phyloP scores from a whole-genome alignment of 2,113 vertebrate species.

The Garra rufa region DNA sequence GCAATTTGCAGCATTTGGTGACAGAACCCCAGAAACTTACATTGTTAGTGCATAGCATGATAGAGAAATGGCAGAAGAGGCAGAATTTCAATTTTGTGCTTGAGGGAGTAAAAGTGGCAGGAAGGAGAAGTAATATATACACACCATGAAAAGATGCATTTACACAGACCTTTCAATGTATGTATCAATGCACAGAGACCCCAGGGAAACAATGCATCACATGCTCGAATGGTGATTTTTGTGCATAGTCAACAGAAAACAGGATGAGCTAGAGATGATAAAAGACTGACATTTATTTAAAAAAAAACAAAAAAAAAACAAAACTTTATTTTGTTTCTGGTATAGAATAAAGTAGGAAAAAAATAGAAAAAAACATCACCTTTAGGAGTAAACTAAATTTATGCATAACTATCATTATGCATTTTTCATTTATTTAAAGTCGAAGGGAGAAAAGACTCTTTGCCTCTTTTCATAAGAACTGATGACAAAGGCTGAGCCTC shows the following conservation, averaged over 20 bases:
- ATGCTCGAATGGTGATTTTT: neutral
- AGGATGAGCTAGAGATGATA: neutral
- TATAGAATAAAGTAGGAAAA: neutral
- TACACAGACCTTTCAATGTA: conserved; percentile 7
- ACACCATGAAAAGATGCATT: neutral
- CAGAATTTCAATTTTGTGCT: conserved; percentile 48
- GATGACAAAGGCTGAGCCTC: neutral
- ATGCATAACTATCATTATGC: neutral
- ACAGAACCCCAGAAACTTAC: conserved; percentile 60
- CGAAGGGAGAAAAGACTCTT: neutral
- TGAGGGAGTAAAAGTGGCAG: neutral
- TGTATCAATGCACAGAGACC: neutral
- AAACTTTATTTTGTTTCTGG: neutral
- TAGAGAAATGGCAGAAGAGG: conserved; percentile 45
- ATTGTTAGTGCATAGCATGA: conserved; percentile 63
- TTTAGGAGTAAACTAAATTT: neutral
- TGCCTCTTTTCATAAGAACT: neutral
- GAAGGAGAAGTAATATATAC: neutral
- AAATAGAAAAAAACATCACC: neutral
- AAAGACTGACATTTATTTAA: neutral
- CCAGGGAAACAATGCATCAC: neutral
- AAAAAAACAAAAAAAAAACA: too few species aligned
- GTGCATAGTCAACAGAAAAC: neutral
- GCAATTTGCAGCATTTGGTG: conserved; percentile 64
- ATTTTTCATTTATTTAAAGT: neutral